Percentiles rank a stretch among this genome's conserved stretches.
phyloP scores from a whole-genome alignment of 2,113 vertebrate species.

The Pagrus major region DNA sequence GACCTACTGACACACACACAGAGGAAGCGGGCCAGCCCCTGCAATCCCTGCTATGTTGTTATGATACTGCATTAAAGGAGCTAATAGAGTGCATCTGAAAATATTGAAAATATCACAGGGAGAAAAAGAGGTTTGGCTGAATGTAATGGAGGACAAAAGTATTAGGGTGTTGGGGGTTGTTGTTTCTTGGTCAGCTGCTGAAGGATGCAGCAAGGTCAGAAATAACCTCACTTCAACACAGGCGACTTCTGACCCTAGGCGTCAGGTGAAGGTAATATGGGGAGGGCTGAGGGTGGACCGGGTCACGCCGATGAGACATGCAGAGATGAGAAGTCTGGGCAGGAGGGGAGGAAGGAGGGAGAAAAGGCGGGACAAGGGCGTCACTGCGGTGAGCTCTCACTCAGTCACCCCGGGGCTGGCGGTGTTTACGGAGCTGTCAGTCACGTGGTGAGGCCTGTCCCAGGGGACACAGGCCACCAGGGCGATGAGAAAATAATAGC shows the following conservation, averaged over 20 bases:
- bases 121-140: constrained; percentile 20
- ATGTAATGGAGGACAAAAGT: constrained; percentile 27
- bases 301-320: constrained; percentile 67
- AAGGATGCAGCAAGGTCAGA: constrained; percentile 69
- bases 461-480: constrained; percentile 74
- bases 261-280: constrained; percentile 71
- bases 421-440: constrained; percentile 84
- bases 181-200: constrained; percentile 27
- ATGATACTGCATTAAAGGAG: constrained; percentile 80
- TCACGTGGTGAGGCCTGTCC: constrained; percentile 67
- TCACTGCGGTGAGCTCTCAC: constrained; percentile 59
- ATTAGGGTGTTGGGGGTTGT: not conserved
- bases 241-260: constrained; percentile 67
- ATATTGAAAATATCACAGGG: constrained; percentile 74
- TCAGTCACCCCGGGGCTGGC: constrained; percentile 64
- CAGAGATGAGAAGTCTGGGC: constrained; percentile 41
- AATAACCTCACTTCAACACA: constrained; percentile 70
- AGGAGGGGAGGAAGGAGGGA: constrained; percentile 14
- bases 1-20: constrained; percentile 72
- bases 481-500: constrained; percentile 85
- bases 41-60: constrained; percentile 71
- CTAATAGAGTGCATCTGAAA: constrained; percentile 78
- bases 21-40: constrained; percentile 48
- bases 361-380: constrained; percentile 55
- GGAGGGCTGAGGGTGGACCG: constrained; percentile 68